Evolutionary conservation across 2,888 invertebrate genomes (phyloP), one percentile per base, ranked within the genome.

Genomic region (Eurois occulta): DNA sequence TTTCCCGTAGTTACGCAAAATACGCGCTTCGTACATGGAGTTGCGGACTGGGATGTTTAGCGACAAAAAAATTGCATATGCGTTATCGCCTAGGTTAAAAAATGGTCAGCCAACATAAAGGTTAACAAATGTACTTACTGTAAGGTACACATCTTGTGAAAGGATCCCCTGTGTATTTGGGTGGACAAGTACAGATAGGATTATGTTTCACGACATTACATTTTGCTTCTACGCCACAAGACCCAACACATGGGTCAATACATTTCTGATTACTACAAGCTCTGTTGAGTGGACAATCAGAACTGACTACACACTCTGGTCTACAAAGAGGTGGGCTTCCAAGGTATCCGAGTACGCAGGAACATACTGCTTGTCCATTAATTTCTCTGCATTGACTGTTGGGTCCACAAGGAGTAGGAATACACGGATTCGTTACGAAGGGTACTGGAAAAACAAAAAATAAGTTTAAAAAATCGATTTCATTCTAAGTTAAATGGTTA

Each of bases 231-330:
- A 97, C 95, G 46, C 98, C 98, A 92, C 98, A 98, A n/a, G 98
- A 97, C 74, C 98, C 98, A 38, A 96, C 96, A 89, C 98, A 98
- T 35, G 98, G 98, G 93, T 98, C 97, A 75, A 97, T 97, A 93
- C 98, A 98, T 92, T 97, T 97, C 92, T 98, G 98, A 94, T 98
- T 98, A 86, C 97, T 97, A 92, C 98, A 98, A 69, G 98, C 98
- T 93, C 96, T 97, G 91, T 98, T 97, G 69, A 97, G 97, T 62
- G 98, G 96, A 94, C 98, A 98, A 91, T 98, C 98, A 5, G 98
- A 97, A 92, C 98, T 98, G 74, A 98, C 97, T 46, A 98, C 96
- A 93, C 98, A 98, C 94, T 98, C 98, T 24, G 98, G 98, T 87
- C 97, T 97, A 91, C 98, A 98, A 80, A 97, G 96, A 32, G 98